These are phyloP conservation scores for Hydropsyche betteni DNA, from an alignment of 2,888 invertebrate species.

Conservation along the genomic window DNA sequence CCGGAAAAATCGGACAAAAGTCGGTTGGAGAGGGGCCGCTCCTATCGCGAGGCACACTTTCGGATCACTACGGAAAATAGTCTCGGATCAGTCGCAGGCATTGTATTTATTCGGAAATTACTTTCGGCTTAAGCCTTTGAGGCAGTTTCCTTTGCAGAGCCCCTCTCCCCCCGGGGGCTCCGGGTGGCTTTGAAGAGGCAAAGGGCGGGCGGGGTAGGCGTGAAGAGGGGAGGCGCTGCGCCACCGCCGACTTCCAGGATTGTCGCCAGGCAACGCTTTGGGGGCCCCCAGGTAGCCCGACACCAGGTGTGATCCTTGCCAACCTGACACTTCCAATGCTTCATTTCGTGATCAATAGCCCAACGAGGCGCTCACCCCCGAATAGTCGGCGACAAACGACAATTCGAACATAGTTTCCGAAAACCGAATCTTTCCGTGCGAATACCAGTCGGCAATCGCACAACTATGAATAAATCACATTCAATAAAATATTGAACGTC, in stretches of 20 bases:
- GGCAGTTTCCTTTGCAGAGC: conserved; percentile 48
- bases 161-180: not conserved
- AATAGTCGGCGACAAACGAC: conserved; percentile 1
- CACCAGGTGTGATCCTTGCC: conserved; percentile 43
- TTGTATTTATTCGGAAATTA: conserved; percentile 52
- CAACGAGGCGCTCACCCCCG: conserved; percentile 3
- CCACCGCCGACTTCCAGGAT: conserved; percentile 49
- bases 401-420: not conserved
- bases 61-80: conserved; percentile 11
- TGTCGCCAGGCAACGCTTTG: conserved; percentile 48
- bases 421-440: too few relatives aligned
- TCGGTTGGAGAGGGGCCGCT: not conserved
- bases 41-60: not conserved
- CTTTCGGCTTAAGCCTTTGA: conserved; percentile 51
- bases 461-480: too few relatives aligned
- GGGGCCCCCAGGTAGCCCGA: conserved; percentile 36
- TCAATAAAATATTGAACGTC: too few relatives aligned
- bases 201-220: conserved; percentile 2
- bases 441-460: too few relatives aligned
- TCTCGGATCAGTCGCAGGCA: conserved; percentile 48
- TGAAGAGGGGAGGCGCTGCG: conserved; percentile 32
- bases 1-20: not conserved
- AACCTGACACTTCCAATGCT: conserved; percentile 32
- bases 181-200: conserved; percentile 23
- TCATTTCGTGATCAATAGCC: conserved; percentile 32